These are phyloP conservation scores for Drosophila yakuba DNA, from an alignment of 1,140 invertebrate genomes.

Conservation along the genomic window DNA sequence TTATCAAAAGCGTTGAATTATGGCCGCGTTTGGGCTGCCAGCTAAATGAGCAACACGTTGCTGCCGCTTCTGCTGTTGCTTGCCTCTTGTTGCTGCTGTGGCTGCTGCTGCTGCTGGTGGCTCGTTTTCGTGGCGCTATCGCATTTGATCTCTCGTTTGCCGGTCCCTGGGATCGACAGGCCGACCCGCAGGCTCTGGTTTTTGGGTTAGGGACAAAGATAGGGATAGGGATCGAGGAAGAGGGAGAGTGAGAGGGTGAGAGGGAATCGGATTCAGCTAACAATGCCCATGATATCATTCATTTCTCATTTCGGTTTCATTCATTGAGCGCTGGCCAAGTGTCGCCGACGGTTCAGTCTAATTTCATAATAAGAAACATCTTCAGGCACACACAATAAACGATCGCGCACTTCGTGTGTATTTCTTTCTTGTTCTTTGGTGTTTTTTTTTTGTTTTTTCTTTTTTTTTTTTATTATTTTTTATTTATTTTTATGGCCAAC, in stretches of 20 bases:
- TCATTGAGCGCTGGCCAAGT: conserved; percentile 76
- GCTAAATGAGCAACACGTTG: conserved; percentile 79
- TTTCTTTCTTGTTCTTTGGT: conserved; percentile 11
- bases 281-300: conserved; percentile 79
- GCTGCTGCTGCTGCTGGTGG: conserved; percentile 44
- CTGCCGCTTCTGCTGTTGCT: background rate
- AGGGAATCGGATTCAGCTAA: conserved; percentile 45
- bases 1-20: conserved; percentile 82
- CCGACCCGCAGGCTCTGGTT: conserved; percentile 59
- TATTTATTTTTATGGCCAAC: conserved; percentile 60
- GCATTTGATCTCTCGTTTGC: conserved; percentile 84
- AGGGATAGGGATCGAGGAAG: conserved; percentile 1
- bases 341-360: conserved; percentile 72
- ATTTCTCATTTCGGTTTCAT: conserved; percentile 80
- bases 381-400: conserved; percentile 63
- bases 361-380: conserved; percentile 83
- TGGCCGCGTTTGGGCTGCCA: conserved; percentile 71
- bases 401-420: conserved; percentile 49
- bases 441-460: conserved; percentile 18
- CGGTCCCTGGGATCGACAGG: conserved; percentile 53
- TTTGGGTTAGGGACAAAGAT: conserved; percentile 5
- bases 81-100: background rate
- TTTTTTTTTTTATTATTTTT: conserved; percentile 28
- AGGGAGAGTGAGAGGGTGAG: background rate
- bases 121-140: conserved; percentile 80